Percentiles rank a stretch among this genome's conserved stretches.
phyloP scores from a whole-genome alignment of 2,113 vertebrate genomes.

The Festucalex cinctus region DNA sequence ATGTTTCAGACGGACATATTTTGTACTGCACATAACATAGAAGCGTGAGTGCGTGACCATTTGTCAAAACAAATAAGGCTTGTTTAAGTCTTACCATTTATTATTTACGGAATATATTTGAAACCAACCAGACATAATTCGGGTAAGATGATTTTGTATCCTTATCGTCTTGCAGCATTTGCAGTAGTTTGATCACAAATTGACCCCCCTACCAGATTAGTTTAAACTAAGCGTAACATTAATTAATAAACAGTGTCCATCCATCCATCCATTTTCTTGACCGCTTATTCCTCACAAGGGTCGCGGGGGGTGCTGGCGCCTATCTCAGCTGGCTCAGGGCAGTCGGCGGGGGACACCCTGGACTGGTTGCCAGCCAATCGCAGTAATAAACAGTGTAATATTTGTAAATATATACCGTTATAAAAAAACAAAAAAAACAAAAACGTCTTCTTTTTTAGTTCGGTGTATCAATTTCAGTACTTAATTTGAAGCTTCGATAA shows the following conservation, averaged over 20 bases:
- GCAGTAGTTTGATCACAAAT: background rate
- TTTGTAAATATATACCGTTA: background rate
- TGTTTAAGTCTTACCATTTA: background rate
- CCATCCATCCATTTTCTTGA: no score
- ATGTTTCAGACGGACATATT: conserved; percentile 22
- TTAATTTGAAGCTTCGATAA: background rate
- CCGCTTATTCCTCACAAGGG: no score
- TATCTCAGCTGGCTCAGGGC: no score
- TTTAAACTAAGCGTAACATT: no score
- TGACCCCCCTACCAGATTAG: no score
- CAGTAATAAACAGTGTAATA: background rate
- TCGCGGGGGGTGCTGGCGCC: no score
- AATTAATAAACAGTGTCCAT: background rate
- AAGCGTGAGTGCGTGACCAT: background rate
- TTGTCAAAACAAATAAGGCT: background rate
- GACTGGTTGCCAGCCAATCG: no score
- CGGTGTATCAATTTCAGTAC: no score
- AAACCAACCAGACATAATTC: background rate
- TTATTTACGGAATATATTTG: background rate
- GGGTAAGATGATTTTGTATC: background rate
- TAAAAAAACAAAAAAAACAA: no score
- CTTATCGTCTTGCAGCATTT: background rate
- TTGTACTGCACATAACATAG: conserved; percentile 41
- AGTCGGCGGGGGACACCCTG: no score
- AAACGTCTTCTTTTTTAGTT: no score